Evolutionary conservation across 53 echinoderm and acorn worm genomes (phyloP), one percentile per base, ranked within the genome.

Genomic region (Hippasteria phrygiana): DNA sequence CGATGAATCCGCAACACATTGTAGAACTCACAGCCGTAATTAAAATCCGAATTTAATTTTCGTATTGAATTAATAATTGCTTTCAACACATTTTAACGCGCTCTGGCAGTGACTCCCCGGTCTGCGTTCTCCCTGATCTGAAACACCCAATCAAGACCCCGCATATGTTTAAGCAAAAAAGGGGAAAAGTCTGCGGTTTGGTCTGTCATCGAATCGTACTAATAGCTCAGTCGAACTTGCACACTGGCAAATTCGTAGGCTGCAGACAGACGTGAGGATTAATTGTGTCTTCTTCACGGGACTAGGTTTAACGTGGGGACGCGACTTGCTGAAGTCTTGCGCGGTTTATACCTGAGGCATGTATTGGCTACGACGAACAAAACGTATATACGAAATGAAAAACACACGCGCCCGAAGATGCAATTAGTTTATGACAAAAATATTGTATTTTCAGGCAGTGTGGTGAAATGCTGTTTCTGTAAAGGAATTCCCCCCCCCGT

Each of bases 161-260:
- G 35, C 70, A 1, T 46, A n/a, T n/a, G n/a, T 20, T 20, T 65
- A 11, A 14, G 10, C 33, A 35, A 67, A 9, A 65, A 67, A 67
- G 50, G 17, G 47, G 5, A 20, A 37, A 84, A 71, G 24, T 45
- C 83, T 26, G 26, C 24, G 37, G 51, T 22, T 29, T 33, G 33
- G 71, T 85, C 85, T 85, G 85, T 85, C 85, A 85, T 85, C 85
- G 70, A n/a, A 70, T 11, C 34, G 34, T 50, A 47, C 85, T 85
- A 85, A 85, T 85, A 71, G 85, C 85, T 69, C 85, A 36, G 46
- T 69, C 85, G 70, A 85, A 85, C 70, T 85, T 85, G 33, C 51
- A 38, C 85, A 70, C 51, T 51, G 85, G n/a, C 67, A 85, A 85
- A 69, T 69, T 50, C 85, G 71, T 70, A 12, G 11, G 18, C 51